Evolutionary conservation across 2,888 invertebrate genomes (phyloP).

Genomic region (Spilosoma lubricipeda): DNA sequence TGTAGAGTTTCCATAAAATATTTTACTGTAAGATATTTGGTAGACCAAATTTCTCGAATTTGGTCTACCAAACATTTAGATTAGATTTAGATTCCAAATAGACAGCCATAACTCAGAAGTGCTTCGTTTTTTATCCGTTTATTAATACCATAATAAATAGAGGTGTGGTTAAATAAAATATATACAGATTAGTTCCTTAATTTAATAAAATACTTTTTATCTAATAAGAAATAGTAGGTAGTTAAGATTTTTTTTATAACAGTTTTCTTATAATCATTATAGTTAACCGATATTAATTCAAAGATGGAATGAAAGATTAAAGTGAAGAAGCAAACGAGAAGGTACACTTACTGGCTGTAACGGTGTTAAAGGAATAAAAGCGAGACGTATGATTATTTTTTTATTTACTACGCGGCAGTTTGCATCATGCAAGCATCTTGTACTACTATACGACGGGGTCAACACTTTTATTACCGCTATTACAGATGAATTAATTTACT

Average conservation of each 20-base stretch:
- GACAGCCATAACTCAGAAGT: neutral
- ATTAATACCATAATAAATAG: conserved; percentile 5
- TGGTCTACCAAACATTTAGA: neutral
- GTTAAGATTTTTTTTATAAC: conserved; percentile 34
- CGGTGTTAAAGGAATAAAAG: conserved; percentile 23
- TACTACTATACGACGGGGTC: neutral
- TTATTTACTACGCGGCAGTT: conserved; percentile 33
- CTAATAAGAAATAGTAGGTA: conserved; percentile 26
- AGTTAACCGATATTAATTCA: conserved; percentile 50
- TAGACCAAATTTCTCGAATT: no score
- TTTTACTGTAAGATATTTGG: neutral
- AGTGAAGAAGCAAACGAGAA: conserved; percentile 10
- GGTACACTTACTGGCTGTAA: conserved; percentile 20
- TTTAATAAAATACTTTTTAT: conserved; percentile 20
- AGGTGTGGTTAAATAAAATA: no score
- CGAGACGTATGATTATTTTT: conserved; percentile 30
- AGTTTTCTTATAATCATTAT: conserved; percentile 50
- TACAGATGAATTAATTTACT: conserved; percentile 10
- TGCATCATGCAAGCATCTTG: conserved; percentile 25
- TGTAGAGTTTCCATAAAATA: neutral
- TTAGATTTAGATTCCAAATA: neutral
- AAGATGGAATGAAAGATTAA: conserved; percentile 40
- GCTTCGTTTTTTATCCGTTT: neutral
- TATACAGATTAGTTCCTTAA: conserved; percentile 12
- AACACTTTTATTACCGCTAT: conserved; percentile 15